These are phyloP conservation scores for Leptatherina wallacei DNA, from an alignment of 2,797 vertebrate genomes.

Conservation along the genomic window DNA sequence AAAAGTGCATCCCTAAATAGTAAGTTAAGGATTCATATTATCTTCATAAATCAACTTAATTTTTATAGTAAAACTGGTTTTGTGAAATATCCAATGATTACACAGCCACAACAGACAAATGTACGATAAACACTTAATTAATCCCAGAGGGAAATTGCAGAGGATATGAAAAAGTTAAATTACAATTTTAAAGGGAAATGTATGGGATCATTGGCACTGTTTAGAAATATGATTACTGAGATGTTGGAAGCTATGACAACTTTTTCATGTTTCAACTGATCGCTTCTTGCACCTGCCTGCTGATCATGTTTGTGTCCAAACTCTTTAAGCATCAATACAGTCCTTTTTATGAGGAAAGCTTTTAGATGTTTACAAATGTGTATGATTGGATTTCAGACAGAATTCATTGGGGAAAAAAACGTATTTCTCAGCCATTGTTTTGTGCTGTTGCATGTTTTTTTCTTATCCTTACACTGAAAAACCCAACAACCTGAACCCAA, in stretches of 20 bases:
- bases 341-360: too few species aligned
- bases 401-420: too few species aligned
- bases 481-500: background rate
- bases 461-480: background rate
- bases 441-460: background rate
- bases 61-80: background rate
- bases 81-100: background rate
- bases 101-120: background rate
- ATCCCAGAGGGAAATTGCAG: background rate
- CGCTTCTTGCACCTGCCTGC: background rate
- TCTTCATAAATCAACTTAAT: background rate
- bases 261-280: background rate
- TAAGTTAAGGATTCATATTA: background rate
- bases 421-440: background rate
- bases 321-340: too few species aligned
- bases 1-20: background rate
- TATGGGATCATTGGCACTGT: too few species aligned
- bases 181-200: too few species aligned
- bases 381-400: too few species aligned
- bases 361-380: too few species aligned
- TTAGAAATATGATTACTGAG: background rate
- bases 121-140: too few species aligned
- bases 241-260: background rate
- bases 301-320: background rate
- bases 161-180: background rate